Base-by-base conservation (phyloP, 2,888 invertebrate genomes). In the Patella depressa region DNA sequence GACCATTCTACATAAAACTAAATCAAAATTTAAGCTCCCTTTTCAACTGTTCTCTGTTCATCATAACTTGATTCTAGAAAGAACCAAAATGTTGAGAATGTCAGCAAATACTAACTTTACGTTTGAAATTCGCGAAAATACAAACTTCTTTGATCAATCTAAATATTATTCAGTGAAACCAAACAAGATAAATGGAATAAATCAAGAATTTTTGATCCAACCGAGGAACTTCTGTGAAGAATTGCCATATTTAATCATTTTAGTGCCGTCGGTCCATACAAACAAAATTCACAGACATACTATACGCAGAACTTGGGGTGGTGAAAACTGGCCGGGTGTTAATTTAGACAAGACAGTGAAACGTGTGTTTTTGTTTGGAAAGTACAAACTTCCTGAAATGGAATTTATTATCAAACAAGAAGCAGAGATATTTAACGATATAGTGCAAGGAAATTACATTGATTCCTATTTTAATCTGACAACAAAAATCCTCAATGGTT, bases 381-480 rank as follows among this genome's bases (percentile, higher is more conserved):
- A 24, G 19, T 24, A 65, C 15, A 19, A 19, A 9, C 65, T 12
- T 24, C 12, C 19, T 24, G 65, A 65, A 24, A 65, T 65, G 19
- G 65, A 65, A 65, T 65, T 65, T 19, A 65, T 65, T 9, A 65
- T 65, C 11, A 19, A 65, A 65, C 19, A 65, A 65, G 65, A 65
- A 65, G 24, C 9, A 24, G 65, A 65, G 19, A 65, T 65, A 19
- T 65, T 65, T 65, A 65, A 65, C 24, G 65, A 65, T 65, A 65
- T 65, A 12, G 24, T 65, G 19, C 65, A 65, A 65, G 65, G 65
- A 11, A 24, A 65, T 65, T 65, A 65, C 24, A 24, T 65, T 2
- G 65, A 65, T 24, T 65, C 65, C 12, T 65, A 65, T 24, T 65
- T 24, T 65, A 65, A 65, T 19, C 24, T 65, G 14, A 65, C 65